These are phyloP conservation scores for Scomber colias DNA, from an alignment of 2,113 vertebrate species.

Conservation along the genomic window DNA sequence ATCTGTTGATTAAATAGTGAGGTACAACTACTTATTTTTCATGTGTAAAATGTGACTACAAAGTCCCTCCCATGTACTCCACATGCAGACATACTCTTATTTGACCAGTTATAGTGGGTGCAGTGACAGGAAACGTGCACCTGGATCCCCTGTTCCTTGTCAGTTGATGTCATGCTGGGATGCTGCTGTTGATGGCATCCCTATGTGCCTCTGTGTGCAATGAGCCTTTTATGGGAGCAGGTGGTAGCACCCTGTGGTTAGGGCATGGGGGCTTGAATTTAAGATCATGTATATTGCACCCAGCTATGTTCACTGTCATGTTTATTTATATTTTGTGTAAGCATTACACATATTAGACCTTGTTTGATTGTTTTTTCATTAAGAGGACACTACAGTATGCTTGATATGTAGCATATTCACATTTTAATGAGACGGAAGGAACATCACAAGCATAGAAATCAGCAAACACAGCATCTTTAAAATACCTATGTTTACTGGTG, in stretches of 20 bases:
- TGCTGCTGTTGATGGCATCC: conserved; percentile 39
- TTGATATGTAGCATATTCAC: neutral
- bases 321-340: neutral
- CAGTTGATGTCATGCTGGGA: conserved; percentile 31
- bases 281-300: neutral
- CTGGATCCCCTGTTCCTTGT: conserved; percentile 31
- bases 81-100: neutral
- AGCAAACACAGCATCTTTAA: neutral
- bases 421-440: neutral
- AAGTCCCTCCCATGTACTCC: neutral
- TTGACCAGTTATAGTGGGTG: conserved; percentile 2
- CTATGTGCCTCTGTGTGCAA: conserved; percentile 23
- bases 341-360: neutral
- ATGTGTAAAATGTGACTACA: neutral
- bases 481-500: neutral
- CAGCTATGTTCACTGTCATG: neutral
- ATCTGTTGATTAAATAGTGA: conserved; percentile 16
- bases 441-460: neutral
- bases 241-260: conserved; percentile 37
- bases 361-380: neutral
- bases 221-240: conserved; percentile 48
- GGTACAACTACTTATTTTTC: neutral
- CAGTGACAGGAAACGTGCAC: conserved; percentile 26
- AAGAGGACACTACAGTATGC: neutral
- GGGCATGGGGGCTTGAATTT: neutral